Evolutionary conservation across 2,888 invertebrate species (phyloP), one percentile per base, ranked within the genome.

Genomic region (Microplitis deprimator): DNA sequence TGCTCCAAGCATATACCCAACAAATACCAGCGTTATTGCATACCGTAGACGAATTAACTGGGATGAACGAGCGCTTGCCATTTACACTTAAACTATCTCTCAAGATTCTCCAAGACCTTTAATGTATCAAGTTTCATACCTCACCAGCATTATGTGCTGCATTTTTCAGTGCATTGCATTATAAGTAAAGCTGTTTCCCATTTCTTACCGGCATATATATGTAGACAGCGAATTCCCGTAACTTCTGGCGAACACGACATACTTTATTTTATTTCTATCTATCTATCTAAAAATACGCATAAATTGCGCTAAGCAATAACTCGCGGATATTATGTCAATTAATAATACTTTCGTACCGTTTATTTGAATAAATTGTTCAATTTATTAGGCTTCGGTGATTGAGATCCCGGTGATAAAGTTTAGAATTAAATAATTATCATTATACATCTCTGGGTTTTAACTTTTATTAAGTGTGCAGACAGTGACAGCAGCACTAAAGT

Each of bases 31-130:
- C 79, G 75, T 77, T 80, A 78, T 80, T 82, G 81, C 82, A 82
- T 82, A 84, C 83, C 81, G 80, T 81, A 78, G 82, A 80, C 81
- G 80, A 83, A 84, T 83, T 83, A 84, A 83, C 83, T 81, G 76
- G 74, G 79, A 77, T 74, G 79, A 79, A 77, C 73, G 75, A 73
- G 73, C 79, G 68, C 29, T 67, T 65, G 65, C 41, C 65, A 65
- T 73, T 65, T 73, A 50, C 67, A 73, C 65, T 65, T 20, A 13
- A 13, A n/a, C 13, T 73, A 41, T 64, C 38, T 40, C 6, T 10
- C 39, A 41, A 73, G 40, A 62, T 41, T 39, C 39, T 20, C 60
- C 41, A 13, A 50, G 50, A 73, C 73, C 62, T 73, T 73, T 72
- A 38, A 71, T n/a, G 38, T 71, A 61, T 61, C 61, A 71, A 39